Evolutionary conservation across 2,888 invertebrate genomes (phyloP).

Genomic region (Phalera bucephala): DNA sequence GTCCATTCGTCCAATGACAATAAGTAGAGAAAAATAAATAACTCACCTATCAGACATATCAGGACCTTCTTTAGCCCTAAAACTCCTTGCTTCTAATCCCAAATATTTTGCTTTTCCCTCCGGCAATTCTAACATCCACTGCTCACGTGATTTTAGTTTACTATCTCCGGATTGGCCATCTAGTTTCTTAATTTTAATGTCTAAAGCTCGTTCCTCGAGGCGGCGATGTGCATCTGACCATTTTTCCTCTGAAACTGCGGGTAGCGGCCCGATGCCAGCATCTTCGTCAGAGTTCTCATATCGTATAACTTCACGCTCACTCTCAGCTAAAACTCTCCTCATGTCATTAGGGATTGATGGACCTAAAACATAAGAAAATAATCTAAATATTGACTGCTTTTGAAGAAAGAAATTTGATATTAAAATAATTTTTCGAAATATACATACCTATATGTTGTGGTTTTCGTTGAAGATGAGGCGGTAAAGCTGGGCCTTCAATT

Average conservation of each 20-base stretch:
- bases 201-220: conserved; percentile 88
- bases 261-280: conserved; percentile 87
- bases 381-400: too few species aligned
- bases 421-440: too few species aligned
- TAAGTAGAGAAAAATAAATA: too few species aligned
- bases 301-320: conserved; percentile 46
- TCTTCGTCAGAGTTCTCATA: conserved; percentile 77
- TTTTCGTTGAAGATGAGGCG: conserved; percentile 53
- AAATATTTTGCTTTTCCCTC: conserved; percentile 87
- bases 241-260: conserved; percentile 75
- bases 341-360: conserved; percentile 73
- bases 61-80: conserved; percentile 88
- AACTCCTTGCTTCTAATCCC: conserved; percentile 90
- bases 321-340: conserved; percentile 64
- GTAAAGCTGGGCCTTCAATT: conserved; percentile 57
- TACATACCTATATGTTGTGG: conserved; percentile 64
- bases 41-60: conserved; percentile 88
- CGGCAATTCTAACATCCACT: conserved; percentile 96
- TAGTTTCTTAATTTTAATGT: conserved; percentile 86
- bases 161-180: conserved; percentile 59
- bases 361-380: conserved; percentile 48
- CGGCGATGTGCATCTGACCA: conserved; percentile 84
- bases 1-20: too few species aligned
- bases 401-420: too few species aligned
- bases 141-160: conserved; percentile 86